These are phyloP conservation scores for Gymnobelideus leadbeateri DNA, from an alignment of 2,113 vertebrate species.

Conservation along the genomic window DNA sequence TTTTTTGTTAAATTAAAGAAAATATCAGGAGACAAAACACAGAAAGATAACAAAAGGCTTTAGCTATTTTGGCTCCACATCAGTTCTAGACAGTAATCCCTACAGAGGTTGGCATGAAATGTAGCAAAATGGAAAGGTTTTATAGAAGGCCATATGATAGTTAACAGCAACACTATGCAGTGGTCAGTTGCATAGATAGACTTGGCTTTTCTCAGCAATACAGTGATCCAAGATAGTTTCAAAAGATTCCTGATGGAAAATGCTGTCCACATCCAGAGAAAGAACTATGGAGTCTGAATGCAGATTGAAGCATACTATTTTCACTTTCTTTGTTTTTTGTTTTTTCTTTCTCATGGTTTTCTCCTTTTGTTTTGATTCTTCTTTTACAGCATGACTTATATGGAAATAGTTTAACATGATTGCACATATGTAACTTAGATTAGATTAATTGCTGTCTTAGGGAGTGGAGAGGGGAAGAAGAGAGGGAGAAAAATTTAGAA, in stretches of 20 bases:
- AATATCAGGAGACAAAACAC: not conserved
- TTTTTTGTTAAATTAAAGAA: not conserved
- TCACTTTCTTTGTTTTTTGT: too few relatives aligned
- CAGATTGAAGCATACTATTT: too few relatives aligned
- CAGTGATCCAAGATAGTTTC: not conserved
- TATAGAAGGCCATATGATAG: not conserved
- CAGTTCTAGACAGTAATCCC: not conserved
- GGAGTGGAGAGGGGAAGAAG: too few relatives aligned
- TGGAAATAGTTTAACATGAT: too few relatives aligned
- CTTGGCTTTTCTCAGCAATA: not conserved
- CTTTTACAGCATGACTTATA: too few relatives aligned
- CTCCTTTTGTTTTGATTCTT: too few relatives aligned
- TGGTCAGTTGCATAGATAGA: not conserved
- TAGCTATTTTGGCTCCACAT: not conserved
- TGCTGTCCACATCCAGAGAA: not conserved
- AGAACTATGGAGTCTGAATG: not conserved
- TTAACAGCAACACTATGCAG: not conserved
- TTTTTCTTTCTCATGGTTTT: too few relatives aligned
- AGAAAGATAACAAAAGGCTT: not conserved
- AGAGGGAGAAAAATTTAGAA: too few relatives aligned
- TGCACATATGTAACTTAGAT: too few relatives aligned
- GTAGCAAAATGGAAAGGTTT: not conserved
- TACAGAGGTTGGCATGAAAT: not conserved
- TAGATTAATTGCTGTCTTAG: too few relatives aligned
- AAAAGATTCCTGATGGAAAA: not conserved